These are phyloP conservation scores for Corythoichthys haematopterus DNA, from an alignment of 2,113 vertebrate genomes.

Conservation along the genomic window DNA sequence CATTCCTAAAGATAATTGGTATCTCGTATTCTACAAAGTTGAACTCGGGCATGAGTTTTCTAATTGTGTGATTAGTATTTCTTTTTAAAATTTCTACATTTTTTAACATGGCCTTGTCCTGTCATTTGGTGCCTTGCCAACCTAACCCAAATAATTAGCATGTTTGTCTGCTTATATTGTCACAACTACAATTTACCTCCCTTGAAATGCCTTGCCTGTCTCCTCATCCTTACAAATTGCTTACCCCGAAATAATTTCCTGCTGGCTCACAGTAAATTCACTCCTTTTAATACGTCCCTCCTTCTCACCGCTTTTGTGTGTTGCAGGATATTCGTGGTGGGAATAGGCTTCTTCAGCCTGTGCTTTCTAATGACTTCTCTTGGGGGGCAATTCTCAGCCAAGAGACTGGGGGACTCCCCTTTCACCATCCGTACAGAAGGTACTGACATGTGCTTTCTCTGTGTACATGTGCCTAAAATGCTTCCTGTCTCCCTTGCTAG, in stretches of 20 bases:
- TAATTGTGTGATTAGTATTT: not conserved
- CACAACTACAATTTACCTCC: slow-evolving; percentile 4
- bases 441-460: slow-evolving; percentile 56
- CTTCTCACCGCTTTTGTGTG: slow-evolving; percentile 27
- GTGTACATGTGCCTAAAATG: slow-evolving; percentile 9
- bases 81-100: not conserved
- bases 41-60: not conserved
- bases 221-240: not conserved
- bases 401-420: slow-evolving; percentile 89
- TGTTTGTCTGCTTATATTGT: slow-evolving; percentile 6
- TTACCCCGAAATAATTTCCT: slow-evolving; percentile 27
- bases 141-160: slow-evolving; percentile 1
- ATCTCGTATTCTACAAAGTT: not conserved
- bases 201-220: slow-evolving; percentile 1
- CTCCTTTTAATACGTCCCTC: slow-evolving; percentile 16
- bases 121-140: slow-evolving; percentile 13
- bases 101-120: not conserved
- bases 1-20: no score
- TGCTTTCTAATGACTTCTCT: slow-evolving; percentile 98
- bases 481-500: not conserved
- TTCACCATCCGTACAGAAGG: slow-evolving; percentile 97
- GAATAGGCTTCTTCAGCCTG: slow-evolving; percentile 95
- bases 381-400: slow-evolving; percentile 93
- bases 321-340: slow-evolving; percentile 92
- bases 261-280: slow-evolving; percentile 12